Evolutionary conservation across 2,797 vertebrate genomes (phyloP).

Genomic region (Crocodylus rhombifer): DNA sequence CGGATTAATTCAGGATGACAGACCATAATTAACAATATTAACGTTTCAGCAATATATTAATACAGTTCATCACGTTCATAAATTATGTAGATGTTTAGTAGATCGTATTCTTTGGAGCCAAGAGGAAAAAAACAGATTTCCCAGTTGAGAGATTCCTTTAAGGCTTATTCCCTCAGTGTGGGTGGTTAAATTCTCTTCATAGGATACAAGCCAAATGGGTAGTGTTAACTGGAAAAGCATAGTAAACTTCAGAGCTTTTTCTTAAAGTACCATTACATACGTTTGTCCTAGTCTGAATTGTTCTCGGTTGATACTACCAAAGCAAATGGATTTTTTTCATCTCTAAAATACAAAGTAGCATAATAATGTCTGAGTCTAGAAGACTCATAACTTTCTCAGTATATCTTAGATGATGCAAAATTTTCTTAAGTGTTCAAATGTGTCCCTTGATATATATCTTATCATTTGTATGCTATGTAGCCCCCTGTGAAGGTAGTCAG

Average conservation of each 20-base stretch:
- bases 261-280: not conserved
- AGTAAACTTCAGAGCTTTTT: not conserved
- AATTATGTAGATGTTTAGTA: slow-evolving; percentile 40
- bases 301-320: not conserved
- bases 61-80: slow-evolving; percentile 43
- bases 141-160: slow-evolving; percentile 34
- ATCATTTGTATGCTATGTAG: fast-evolving
- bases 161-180: not conserved
- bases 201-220: not conserved
- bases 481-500: not conserved
- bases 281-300: not conserved
- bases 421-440: not conserved
- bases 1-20: slow-evolving; percentile 51
- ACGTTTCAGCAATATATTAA: slow-evolving; percentile 43
- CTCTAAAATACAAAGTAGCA: not conserved
- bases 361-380: not conserved
- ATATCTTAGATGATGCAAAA: not conserved
- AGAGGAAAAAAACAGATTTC: slow-evolving; percentile 27
- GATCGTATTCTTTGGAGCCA: slow-evolving; percentile 27
- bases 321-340: not conserved
- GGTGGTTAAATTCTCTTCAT: not conserved
- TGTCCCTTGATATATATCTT: not conserved
- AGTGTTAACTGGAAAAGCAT: not conserved
- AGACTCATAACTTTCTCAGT: not conserved
- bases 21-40: slow-evolving; percentile 34